A percentile compares a stretch with the other conserved stretches of the same genome.
Conservation (phyloP, 2,797 vertebrate genomes). For the Sebastes reedi region DNA sequence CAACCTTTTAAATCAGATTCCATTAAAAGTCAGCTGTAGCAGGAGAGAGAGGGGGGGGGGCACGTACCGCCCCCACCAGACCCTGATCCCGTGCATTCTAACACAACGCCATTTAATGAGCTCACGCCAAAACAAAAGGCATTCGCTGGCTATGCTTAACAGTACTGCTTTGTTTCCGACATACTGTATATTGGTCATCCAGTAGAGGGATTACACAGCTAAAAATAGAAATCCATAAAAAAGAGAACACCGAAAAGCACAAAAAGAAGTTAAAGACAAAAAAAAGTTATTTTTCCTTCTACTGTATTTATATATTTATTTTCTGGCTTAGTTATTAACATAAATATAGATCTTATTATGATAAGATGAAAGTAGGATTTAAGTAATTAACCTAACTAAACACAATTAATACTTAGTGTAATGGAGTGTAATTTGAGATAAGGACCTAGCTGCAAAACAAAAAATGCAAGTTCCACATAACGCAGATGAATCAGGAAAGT, state of each 20-base stretch:
- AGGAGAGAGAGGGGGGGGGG: background rate
- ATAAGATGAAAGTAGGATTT: background rate
- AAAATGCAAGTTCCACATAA: background rate
- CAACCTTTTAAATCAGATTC: constrained; percentile 72
- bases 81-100: constrained; percentile 7
- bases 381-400: constrained; percentile 33
- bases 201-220: background rate
- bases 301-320: background rate
- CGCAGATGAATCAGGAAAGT: background rate
- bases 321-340: background rate
- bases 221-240: background rate
- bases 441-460: background rate
- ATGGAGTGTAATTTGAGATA: constrained; percentile 27
- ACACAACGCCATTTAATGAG: constrained; percentile 50
- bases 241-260: background rate
- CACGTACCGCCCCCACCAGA: background rate
- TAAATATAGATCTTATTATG: background rate
- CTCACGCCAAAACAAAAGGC: constrained; percentile 49
- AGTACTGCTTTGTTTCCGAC: constrained; percentile 20
- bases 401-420: constrained; percentile 9
- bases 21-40: constrained; percentile 68
- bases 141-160: background rate
- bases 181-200: background rate
- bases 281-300: background rate
- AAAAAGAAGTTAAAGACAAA: background rate